phyloP scores from a whole-genome alignment of 2,113 vertebrate genomes.

The Malaclemys terrapin region DNA sequence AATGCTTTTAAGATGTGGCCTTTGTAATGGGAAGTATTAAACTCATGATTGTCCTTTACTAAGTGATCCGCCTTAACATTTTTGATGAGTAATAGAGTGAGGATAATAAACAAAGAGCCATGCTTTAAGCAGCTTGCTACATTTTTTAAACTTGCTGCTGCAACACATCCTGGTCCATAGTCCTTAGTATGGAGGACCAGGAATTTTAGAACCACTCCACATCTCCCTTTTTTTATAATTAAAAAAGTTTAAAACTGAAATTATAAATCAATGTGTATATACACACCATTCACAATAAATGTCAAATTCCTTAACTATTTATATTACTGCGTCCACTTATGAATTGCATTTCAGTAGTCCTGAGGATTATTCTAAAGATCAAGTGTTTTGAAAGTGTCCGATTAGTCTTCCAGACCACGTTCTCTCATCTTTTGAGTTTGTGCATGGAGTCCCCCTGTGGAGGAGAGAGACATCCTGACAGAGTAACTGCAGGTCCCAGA shows the following conservation, averaged over 20 bases:
- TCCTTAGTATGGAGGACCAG: neutral
- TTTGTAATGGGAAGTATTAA: neutral
- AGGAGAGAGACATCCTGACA: neutral
- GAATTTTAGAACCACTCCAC: neutral
- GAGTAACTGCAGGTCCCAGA: neutral
- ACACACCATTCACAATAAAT: neutral
- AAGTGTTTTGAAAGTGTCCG: neutral
- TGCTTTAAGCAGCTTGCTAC: neutral
- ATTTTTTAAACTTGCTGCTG: neutral
- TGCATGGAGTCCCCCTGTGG: too few relatives aligned
- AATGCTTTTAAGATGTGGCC: neutral
- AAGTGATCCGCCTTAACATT: neutral
- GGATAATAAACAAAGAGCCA: neutral
- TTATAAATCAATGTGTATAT: neutral
- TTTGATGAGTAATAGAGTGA: neutral
- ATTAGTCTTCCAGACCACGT: neutral
- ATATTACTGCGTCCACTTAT: neutral
- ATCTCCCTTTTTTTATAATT: neutral
- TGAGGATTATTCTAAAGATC: neutral
- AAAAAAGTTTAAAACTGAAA: neutral
- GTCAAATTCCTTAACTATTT: neutral
- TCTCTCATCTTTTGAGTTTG: neutral
- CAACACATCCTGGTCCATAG: neutral
- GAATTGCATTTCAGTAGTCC: neutral
- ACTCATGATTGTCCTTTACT: neutral